Evolutionary conservation across 37 sponge, comb jelly and placozoan species (phyloP).

Genomic region (Axinella damicornis): DNA sequence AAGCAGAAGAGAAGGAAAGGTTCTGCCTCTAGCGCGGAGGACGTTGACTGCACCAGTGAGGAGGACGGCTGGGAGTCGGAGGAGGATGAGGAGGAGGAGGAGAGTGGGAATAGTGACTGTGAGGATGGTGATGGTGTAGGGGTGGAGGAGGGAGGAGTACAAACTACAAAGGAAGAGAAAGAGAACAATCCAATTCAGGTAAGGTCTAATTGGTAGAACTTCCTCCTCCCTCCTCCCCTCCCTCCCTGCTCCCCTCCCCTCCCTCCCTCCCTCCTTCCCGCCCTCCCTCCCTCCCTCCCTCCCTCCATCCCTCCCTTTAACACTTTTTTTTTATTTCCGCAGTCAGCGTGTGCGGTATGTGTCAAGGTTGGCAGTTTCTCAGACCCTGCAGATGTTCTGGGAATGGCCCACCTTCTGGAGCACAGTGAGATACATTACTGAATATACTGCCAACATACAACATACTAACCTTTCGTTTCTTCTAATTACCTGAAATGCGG

Average conservation of each 20-base stretch:
- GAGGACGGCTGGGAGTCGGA: neutral
- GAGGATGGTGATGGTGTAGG: neutral
- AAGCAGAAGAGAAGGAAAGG: slow-evolving; percentile 9
- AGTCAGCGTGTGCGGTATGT: slow-evolving; percentile 86
- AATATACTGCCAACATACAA: no score
- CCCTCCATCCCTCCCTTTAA: neutral
- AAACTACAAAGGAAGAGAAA: neutral
- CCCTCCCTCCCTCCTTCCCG: neutral
- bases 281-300: neutral
- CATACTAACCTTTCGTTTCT: no score
- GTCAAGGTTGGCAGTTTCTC: slow-evolving; percentile 74
- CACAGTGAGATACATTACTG: slow-evolving; percentile 67
- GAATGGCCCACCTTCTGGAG: slow-evolving; percentile 83
- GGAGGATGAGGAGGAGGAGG: slow-evolving; percentile 16
- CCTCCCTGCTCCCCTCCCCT: neutral
- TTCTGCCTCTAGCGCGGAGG: neutral
- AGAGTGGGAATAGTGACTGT: neutral
- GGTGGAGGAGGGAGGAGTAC: slow-evolving; percentile 10
- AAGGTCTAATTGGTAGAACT: neutral
- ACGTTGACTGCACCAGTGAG: neutral
- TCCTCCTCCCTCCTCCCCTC: neutral
- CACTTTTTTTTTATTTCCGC: neutral
- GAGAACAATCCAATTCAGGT: neutral
- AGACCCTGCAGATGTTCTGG: slow-evolving; percentile 75
- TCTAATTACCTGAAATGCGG: no score